These are phyloP conservation scores for Drosophila obscura DNA, from an alignment of 1,140 invertebrate species.

Conservation along the genomic window DNA sequence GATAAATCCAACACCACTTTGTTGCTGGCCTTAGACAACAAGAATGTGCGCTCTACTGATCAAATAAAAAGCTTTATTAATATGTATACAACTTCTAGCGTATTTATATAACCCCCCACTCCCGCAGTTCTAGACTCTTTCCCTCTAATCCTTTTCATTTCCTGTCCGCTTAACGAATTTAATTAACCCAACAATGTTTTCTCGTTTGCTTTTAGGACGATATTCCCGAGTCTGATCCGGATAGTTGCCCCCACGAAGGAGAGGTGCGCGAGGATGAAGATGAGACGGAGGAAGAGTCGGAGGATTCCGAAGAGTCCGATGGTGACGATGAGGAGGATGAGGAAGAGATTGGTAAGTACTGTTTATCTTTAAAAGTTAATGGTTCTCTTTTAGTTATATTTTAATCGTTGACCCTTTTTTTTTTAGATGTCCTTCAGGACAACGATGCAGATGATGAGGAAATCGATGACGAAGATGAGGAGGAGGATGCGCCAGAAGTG, in stretches of 20 bases:
- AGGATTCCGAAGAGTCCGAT: slow-evolving; percentile 78
- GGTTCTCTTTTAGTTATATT: no score
- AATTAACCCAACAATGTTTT: neutral
- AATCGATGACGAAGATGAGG: slow-evolving; percentile 81
- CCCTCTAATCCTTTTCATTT: no score
- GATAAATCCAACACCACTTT: slow-evolving; percentile 43
- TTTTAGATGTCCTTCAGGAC: slow-evolving; percentile 71
- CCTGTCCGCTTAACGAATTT: no score
- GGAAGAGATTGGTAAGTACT: slow-evolving; percentile 68
- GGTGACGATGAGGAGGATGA: slow-evolving; percentile 83
- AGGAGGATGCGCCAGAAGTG: slow-evolving; percentile 73
- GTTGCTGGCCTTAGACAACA: slow-evolving; percentile 83
- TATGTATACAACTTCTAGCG: slow-evolving; percentile 38
- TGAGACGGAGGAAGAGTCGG: slow-evolving; percentile 75
- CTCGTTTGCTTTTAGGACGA: slow-evolving; percentile 65
- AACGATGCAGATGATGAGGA: slow-evolving; percentile 81
- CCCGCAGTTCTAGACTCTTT: neutral
- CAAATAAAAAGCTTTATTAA: slow-evolving; percentile 51
- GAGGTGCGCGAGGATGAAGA: slow-evolving; percentile 69
- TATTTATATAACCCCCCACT: slow-evolving; percentile 6
- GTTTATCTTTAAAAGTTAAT: neutral
- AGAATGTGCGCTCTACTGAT: slow-evolving; percentile 73
- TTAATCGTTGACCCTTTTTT: neutral
- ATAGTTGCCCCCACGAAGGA: slow-evolving; percentile 75
- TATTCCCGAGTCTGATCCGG: slow-evolving; percentile 79